Percentiles rank a stretch among this genome's conserved stretches.
phyloP scores from a whole-genome alignment of 2,113 vertebrate genomes.

The Sardina pilchardus region DNA sequence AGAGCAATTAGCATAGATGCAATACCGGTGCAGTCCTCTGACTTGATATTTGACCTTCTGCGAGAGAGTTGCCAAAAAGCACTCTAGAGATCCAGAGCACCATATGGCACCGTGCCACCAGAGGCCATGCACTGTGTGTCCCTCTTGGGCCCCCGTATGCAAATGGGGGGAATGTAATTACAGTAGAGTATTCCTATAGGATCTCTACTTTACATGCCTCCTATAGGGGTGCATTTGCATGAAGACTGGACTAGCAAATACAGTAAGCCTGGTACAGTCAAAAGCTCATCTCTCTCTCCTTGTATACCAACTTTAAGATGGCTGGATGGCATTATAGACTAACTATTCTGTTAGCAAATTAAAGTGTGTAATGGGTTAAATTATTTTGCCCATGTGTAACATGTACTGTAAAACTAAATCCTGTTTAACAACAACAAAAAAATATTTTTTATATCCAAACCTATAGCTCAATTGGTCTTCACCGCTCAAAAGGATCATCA shows the following conservation, averaged over 20 bases:
- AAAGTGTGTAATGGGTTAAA: background rate
- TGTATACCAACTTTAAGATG: background rate
- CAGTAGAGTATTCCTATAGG: constrained; percentile 65
- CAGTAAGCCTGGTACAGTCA: constrained; percentile 45
- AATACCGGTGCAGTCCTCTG: constrained; percentile 66
- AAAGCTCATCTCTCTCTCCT: background rate
- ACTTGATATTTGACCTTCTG: constrained; percentile 76
- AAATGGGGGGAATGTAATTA: constrained; percentile 68
- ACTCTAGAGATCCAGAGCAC: constrained; percentile 60
- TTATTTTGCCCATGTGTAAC: background rate
- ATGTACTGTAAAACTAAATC: background rate
- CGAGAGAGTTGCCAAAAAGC: constrained; percentile 65
- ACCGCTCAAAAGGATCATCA: no score
- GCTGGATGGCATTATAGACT: background rate
- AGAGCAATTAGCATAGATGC: constrained; percentile 70
- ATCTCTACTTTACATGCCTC: constrained; percentile 59
- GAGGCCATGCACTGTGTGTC: constrained; percentile 63
- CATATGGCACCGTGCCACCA: constrained; percentile 71
- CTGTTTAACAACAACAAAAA: background rate
- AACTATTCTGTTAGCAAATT: background rate
- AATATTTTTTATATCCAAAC: background rate
- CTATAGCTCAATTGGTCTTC: background rate
- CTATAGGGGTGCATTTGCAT: constrained; percentile 53
- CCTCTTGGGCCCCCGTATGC: constrained; percentile 62
- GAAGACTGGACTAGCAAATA: constrained; percentile 47